phyloP scores from a whole-genome alignment of 2,888 invertebrate genomes.

The Napeogenes inachia region DNA sequence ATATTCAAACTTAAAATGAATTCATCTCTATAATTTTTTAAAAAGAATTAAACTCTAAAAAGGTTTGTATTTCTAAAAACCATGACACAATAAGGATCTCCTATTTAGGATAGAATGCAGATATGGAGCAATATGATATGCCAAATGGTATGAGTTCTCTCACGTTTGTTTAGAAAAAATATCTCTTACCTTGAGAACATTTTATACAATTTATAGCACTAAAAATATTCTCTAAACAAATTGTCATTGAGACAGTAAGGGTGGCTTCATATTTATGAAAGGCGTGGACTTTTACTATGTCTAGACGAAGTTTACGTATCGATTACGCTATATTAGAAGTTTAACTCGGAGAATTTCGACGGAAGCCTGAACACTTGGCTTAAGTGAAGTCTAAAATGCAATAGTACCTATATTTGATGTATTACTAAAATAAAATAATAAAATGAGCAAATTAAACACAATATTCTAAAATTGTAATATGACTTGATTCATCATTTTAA shows the following conservation, averaged over 20 bases:
- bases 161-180: conserved; percentile 20
- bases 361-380: too few species aligned
- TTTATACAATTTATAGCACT: too few species aligned
- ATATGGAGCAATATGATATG: conserved; percentile 23
- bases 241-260: neutral
- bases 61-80: conserved; percentile 7
- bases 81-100: conserved; percentile 19
- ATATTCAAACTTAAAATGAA: too few species aligned
- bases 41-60: conserved; percentile 3
- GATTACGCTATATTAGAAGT: neutral
- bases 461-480: too few species aligned
- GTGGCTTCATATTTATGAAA: neutral
- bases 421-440: too few species aligned
- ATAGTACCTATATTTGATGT: too few species aligned
- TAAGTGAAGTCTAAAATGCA: too few species aligned
- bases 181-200: neutral
- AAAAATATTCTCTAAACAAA: too few species aligned
- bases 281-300: neutral
- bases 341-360: too few species aligned
- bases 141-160: conserved; percentile 17
- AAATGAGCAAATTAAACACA: too few species aligned
- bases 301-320: conserved; percentile 1
- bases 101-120: conserved; percentile 18
- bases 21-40: neutral
- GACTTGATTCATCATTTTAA: too few species aligned